A percentile compares a stretch with the other conserved stretches of the same genome.
Evolutionary conservation across 2,797 vertebrate genomes (phyloP).

Genomic region (Catamblyrhynchus diadema): DNA sequence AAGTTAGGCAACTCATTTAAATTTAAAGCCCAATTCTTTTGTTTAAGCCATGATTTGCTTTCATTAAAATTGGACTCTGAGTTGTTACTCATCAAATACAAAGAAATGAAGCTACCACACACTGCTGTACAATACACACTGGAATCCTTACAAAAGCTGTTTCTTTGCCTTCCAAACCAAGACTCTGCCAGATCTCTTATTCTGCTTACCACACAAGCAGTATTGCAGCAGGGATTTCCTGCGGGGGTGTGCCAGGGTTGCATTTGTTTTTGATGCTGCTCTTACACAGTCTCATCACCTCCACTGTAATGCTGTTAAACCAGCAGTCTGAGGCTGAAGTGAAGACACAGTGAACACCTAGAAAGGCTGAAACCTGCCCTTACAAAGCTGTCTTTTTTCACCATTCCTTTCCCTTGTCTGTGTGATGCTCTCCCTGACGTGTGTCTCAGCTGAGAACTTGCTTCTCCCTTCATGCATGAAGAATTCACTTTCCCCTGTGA

Average conservation of each 20-base stretch:
- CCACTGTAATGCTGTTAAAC: background rate
- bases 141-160: background rate
- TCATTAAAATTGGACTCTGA: conserved; percentile 15
- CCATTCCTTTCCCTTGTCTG: background rate
- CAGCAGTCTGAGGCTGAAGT: background rate
- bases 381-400: background rate
- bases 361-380: background rate
- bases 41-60: background rate
- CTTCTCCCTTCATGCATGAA: background rate
- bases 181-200: conserved; percentile 5
- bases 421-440: background rate
- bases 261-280: background rate
- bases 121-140: background rate
- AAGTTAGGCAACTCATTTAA: background rate
- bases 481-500: background rate
- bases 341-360: background rate
- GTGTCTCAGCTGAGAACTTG: background rate
- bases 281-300: background rate
- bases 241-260: background rate
- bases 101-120: conserved; percentile 10
- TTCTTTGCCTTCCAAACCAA: background rate
- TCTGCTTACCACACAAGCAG: conserved; percentile 12
- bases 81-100: background rate
- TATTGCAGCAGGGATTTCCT: background rate
- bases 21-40: conserved; percentile 22